Evolutionary conservation across 2,888 invertebrate species (phyloP).

Genomic region (Cheilosia vulpina): DNA sequence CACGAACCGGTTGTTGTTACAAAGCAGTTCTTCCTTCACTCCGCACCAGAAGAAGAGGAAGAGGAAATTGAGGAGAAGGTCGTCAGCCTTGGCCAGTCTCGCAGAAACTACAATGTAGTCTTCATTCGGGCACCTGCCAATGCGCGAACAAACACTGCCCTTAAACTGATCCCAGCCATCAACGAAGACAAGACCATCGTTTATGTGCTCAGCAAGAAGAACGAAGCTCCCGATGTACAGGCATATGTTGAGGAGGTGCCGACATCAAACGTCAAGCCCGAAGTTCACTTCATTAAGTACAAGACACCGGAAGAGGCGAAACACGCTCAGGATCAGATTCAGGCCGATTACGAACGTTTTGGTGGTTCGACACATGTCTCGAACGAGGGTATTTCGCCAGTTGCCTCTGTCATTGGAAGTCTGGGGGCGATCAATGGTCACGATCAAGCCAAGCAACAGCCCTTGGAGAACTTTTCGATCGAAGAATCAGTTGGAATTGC

Average conservation of each 20-base stretch:
- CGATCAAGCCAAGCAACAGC: not conserved
- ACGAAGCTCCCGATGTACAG: conserved; percentile 72
- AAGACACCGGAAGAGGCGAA: conserved; percentile 77
- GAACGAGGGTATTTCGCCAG: conserved; percentile 76
- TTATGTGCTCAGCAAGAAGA: conserved; percentile 77
- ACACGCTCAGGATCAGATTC: conserved; percentile 77
- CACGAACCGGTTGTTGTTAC: conserved; percentile 49
- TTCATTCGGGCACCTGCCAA: conserved; percentile 76
- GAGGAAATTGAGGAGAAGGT: conserved; percentile 66
- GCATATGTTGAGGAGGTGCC: conserved; percentile 72
- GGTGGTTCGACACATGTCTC: conserved; percentile 76
- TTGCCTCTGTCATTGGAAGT: conserved; percentile 76
- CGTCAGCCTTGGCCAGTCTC: conserved; percentile 73
- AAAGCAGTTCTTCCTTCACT: conserved; percentile 76
- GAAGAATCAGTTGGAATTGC: conserved; percentile 4
- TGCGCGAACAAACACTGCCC: conserved; percentile 48
- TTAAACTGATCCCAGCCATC: conserved; percentile 76
- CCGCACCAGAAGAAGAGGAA: conserved; percentile 77
- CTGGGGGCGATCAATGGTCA: conserved; percentile 55
- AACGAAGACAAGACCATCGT: conserved; percentile 77
- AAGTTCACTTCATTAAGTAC: conserved; percentile 77
- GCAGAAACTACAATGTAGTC: conserved; percentile 77
- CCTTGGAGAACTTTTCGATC: conserved; percentile 1
- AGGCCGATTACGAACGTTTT: conserved; percentile 76
- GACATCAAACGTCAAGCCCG: conserved; percentile 76